Conservation (phyloP, 2,888 invertebrate species). For the Autographa pulchrina region DNA sequence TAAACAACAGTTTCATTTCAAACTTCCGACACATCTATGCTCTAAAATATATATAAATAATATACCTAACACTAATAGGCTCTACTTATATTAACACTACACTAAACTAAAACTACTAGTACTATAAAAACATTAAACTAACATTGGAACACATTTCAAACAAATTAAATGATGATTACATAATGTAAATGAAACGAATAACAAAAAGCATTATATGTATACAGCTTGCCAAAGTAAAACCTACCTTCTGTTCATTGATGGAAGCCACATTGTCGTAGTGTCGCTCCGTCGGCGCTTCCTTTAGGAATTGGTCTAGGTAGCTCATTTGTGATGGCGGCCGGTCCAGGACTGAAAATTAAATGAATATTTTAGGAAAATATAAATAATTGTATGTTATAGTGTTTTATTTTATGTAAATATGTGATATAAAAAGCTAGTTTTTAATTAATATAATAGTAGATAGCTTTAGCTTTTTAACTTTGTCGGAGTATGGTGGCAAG, state of each 20-base stretch:
- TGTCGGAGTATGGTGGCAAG: no score
- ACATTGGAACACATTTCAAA: slow-evolving; percentile 37
- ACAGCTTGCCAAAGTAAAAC: slow-evolving; percentile 52
- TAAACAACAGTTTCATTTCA: no score
- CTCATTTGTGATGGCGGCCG: slow-evolving; percentile 97
- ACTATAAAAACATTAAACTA: neutral
- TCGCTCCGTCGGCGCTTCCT: slow-evolving; percentile 90
- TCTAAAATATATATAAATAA: no score
- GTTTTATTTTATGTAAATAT: slow-evolving; percentile 30
- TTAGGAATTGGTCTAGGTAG: slow-evolving; percentile 96
- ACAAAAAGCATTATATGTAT: slow-evolving; percentile 34
- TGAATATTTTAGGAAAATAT: neutral
- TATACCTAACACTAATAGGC: no score
- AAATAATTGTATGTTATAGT: slow-evolving; percentile 4
- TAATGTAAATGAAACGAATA: slow-evolving; percentile 39
- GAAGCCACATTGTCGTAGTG: slow-evolving; percentile 85
- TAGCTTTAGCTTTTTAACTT: no score
- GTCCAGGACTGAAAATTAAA: slow-evolving; percentile 93
- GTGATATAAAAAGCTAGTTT: no score
- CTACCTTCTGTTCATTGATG: slow-evolving; percentile 85
- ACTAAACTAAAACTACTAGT: no score
- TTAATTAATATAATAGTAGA: no score
- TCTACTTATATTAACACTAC: no score
- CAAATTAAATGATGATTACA: slow-evolving; percentile 25
- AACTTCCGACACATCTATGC: no score